phyloP scores from a whole-genome alignment of 92 coral and sea anemone species.

The Diadumene lineata region DNA sequence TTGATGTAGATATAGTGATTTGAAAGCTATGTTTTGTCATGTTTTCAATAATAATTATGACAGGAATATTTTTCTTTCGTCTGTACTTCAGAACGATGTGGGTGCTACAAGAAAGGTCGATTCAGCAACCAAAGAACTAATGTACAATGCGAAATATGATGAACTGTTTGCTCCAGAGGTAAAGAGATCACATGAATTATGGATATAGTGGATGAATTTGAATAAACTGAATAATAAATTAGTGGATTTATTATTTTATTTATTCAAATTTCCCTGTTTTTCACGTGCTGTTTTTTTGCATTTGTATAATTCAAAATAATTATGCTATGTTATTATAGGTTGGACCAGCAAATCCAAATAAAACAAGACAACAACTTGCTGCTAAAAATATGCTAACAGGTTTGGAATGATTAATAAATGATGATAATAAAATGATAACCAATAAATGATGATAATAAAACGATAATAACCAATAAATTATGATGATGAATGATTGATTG shows the following conservation, averaged over 20 bases:
- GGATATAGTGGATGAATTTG: not conserved
- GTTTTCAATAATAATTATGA: too few relatives aligned
- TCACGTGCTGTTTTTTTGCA: too few relatives aligned
- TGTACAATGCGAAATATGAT: slow-evolving; percentile 91
- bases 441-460: too few relatives aligned
- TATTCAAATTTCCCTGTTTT: not conserved
- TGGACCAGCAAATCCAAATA: slow-evolving; percentile 94
- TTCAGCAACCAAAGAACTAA: slow-evolving; percentile 80
- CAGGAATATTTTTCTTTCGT: not conserved
- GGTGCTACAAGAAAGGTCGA: slow-evolving; percentile 83
- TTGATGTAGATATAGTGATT: not conserved
- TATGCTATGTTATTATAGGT: slow-evolving; percentile 62
- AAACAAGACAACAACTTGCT: slow-evolving; percentile 91
- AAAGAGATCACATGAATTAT: not conserved
- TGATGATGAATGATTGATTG: too few relatives aligned
- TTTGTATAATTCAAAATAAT: too few relatives aligned
- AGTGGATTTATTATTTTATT: not conserved
- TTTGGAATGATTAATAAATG: too few relatives aligned
- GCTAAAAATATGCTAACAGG: slow-evolving; percentile 86
- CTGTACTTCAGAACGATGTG: slow-evolving; percentile 68
- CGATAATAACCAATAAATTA: too few relatives aligned
- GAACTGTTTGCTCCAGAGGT: slow-evolving; percentile 96
- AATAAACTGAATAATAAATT: too few relatives aligned
- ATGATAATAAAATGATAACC: too few relatives aligned
- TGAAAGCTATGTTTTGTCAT: not conserved